These are phyloP conservation scores for Labrus mixtus DNA, from an alignment of 2,113 vertebrate species.

Conservation along the genomic window DNA sequence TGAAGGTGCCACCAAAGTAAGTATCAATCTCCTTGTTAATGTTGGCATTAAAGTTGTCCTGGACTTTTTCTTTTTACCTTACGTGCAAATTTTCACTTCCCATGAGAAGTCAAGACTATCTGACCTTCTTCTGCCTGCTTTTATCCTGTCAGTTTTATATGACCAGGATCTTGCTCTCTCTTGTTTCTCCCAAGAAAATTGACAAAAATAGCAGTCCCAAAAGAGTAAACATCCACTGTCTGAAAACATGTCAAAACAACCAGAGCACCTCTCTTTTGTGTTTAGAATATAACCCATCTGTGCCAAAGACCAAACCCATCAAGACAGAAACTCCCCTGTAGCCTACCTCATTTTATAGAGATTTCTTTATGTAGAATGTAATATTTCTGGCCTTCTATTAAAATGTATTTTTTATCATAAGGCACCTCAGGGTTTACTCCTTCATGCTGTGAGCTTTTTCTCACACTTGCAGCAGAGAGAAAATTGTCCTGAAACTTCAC, in stretches of 20 bases:
- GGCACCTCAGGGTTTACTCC: conserved; percentile 7
- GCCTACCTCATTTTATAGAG: background rate
- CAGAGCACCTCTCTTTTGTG: conserved; percentile 32
- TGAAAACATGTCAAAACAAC: conserved; percentile 45
- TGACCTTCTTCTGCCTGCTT: conserved; percentile 4
- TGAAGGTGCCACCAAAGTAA: background rate
- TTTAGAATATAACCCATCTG: conserved; percentile 56
- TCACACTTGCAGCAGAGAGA: background rate
- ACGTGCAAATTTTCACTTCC: too few relatives aligned
- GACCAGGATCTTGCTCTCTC: conserved; percentile 16
- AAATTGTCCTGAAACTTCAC: conserved; percentile 38
- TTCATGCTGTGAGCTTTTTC: conserved; percentile 2
- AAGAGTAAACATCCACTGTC: conserved; percentile 46
- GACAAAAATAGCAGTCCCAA: conserved; percentile 29
- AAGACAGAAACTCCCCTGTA: conserved; percentile 2
- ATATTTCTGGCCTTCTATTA: conserved; percentile 5
- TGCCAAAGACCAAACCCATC: conserved; percentile 24
- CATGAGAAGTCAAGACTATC: background rate
- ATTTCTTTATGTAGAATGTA: background rate
- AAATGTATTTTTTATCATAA: conserved; percentile 6
- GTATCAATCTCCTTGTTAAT: background rate
- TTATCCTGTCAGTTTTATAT: conserved; percentile 20
- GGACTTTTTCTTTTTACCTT: too few relatives aligned
- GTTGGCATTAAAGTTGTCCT: too few relatives aligned
- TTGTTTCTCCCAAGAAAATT: conserved; percentile 17